Base-by-base conservation (phyloP, 1,140 invertebrate genomes). In the Heliothis virescens region DNA sequence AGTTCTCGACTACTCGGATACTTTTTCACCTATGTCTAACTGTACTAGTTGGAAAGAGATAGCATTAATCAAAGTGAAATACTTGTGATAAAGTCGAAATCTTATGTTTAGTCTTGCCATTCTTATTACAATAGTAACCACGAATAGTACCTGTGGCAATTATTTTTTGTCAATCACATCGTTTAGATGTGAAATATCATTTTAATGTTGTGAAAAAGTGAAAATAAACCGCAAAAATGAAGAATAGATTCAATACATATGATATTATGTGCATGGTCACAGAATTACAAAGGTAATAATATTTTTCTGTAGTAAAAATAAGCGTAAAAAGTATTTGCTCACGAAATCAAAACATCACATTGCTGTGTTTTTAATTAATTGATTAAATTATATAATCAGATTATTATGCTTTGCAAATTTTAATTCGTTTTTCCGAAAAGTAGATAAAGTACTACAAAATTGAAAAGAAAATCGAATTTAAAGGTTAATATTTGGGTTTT, bases 201-300 rank as follows among this genome's bases (percentile, higher is more conserved):
- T 62, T 26, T 3, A 50, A 41, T 62, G 55, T 74, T 76, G 60
- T 78, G 52, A 69, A 69, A 53, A 13, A 26, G 26, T 18, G 13
- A 5, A 78, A 67, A 18, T 41, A 81, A 75, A 63, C 50, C 57
- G 67, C 41, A 82, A 96, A 94, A 88, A 99, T 99, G 98, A 99
- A 99, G 95, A 97, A 96, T 12, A 95, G 98, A 91, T 99, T 98
- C 93, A 98, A 98, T 89, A 98, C 98, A 0, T 97, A 97, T 87
- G 98, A 99, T 95, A 97, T 99, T 76, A 96, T 98, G 80, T 98
- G 98, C 88, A 96, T 96, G 83, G 94, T 99, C 18, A 96, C 96
- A 63, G 98, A 99, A 94, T 91, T 99, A 29, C 97, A 98, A 95
- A 97, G 96, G 97, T 98, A 96, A 94, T 0, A 13, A 50, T 26